Conservation (phyloP, 2,113 vertebrate species). For the Phocoena sinus region DNA sequence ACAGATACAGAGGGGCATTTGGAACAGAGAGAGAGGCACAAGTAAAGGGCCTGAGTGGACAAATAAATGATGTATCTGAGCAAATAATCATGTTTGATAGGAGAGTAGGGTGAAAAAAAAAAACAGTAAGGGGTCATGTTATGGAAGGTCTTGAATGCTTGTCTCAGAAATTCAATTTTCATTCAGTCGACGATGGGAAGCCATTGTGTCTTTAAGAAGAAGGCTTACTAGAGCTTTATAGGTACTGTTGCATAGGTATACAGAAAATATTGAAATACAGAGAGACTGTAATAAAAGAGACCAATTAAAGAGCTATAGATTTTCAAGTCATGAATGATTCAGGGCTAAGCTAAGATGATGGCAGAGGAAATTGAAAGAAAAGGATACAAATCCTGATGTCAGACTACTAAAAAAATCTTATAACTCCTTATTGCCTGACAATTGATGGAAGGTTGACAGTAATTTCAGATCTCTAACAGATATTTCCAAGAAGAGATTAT, state of each 20-base stretch:
- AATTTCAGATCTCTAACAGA: not conserved
- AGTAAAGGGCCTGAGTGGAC: not conserved
- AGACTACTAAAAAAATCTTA: not conserved
- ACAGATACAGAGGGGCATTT: not conserved
- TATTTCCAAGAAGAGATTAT: not conserved
- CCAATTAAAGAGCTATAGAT: not conserved
- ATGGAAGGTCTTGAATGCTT: not conserved
- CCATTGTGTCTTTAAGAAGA: not conserved
- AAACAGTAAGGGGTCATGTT: not conserved
- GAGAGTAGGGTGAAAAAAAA: not conserved
- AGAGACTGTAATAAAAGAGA: not conserved
- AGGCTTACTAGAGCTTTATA: not conserved
- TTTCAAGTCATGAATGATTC: not conserved
- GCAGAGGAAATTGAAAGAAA: not conserved
- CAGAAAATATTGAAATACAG: not conserved
- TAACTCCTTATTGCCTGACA: not conserved
- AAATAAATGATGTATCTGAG: not conserved
- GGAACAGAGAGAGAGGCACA: not conserved
- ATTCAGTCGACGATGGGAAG: not conserved
- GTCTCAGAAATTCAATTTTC: not conserved
- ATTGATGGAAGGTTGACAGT: not conserved
- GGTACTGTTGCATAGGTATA: not conserved
- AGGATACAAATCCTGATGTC: not conserved
- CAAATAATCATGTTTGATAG: not conserved
- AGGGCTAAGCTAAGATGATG: not conserved